Evolutionary conservation across 2,888 invertebrate genomes (phyloP).

Genomic region (Drosophila quinaria): DNA sequence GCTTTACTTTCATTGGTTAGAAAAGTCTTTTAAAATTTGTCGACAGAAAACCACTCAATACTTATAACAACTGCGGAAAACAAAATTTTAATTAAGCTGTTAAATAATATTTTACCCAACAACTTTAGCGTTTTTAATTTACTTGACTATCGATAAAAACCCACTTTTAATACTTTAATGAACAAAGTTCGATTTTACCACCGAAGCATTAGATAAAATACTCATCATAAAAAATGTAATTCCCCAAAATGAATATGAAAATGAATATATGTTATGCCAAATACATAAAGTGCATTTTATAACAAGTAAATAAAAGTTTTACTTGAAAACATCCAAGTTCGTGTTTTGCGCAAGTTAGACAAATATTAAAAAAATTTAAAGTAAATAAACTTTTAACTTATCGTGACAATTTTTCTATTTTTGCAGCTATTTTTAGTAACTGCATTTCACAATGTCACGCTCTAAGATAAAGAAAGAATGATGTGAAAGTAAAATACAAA

Average conservation of each 20-base stretch:
- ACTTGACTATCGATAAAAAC: too few species aligned
- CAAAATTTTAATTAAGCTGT: too few species aligned
- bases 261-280: too few species aligned
- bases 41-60: too few species aligned
- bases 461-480: conserved; percentile 16
- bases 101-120: too few species aligned
- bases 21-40: too few species aligned
- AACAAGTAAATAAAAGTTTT: not conserved
- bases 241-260: too few species aligned
- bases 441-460: conserved; percentile 19
- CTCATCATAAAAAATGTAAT: not conserved
- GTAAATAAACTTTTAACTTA: conserved; percentile 9
- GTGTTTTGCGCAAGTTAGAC: conserved; percentile 5
- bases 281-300: not conserved
- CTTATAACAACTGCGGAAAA: too few species aligned
- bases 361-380: conserved; percentile 13
- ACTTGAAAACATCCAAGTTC: not conserved
- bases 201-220: not conserved
- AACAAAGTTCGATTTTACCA: too few species aligned
- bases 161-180: not conserved
- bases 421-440: conserved; percentile 11
- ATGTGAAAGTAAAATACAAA: not conserved
- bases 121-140: too few species aligned
- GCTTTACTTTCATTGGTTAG: too few species aligned
- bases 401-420: conserved; percentile 6